These are phyloP conservation scores for Drosophila mayri DNA, from an alignment of 1,140 invertebrate species.

Conservation along the genomic window DNA sequence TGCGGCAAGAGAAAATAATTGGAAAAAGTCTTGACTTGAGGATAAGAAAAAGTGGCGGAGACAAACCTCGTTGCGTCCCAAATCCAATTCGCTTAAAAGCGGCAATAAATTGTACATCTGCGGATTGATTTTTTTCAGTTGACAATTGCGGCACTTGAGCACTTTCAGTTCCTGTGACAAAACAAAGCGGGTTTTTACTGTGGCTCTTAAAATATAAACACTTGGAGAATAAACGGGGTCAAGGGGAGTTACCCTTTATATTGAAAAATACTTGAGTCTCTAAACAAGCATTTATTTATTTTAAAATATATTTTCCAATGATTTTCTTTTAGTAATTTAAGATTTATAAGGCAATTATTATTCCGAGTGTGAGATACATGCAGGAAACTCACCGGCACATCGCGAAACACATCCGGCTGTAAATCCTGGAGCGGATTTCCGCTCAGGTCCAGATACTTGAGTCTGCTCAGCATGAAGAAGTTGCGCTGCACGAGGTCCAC, in stretches of 20 bases:
- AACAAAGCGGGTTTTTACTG: constrained; percentile 22
- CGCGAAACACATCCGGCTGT: constrained; percentile 91
- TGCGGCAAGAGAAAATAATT: constrained; percentile 65
- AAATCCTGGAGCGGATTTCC: constrained; percentile 90
- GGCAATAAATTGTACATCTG: constrained; percentile 91
- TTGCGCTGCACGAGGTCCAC: constrained; percentile 88
- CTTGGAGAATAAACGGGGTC: not conserved
- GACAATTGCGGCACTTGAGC: constrained; percentile 89
- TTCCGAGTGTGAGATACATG: constrained; percentile 13
- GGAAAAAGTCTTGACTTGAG: constrained; percentile 36
- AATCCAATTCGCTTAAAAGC: constrained; percentile 89
- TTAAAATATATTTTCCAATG: too few relatives aligned
- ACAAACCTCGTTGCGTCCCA: constrained; percentile 89
- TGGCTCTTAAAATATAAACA: constrained; percentile 5
- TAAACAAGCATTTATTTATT: not conserved
- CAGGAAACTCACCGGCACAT: constrained; percentile 87
- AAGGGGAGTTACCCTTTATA: not conserved
- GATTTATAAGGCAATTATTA: not conserved
- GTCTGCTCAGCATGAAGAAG: constrained; percentile 88
- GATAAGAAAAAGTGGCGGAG: constrained; percentile 24
- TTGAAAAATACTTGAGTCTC: not conserved
- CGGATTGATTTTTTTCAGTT: constrained; percentile 90
- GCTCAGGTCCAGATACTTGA: constrained; percentile 90
- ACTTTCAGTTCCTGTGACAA: constrained; percentile 87
- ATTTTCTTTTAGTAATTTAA: too few relatives aligned